phyloP scores from a whole-genome alignment of 2,888 invertebrate genomes.

The Chrysina gloriosa region DNA sequence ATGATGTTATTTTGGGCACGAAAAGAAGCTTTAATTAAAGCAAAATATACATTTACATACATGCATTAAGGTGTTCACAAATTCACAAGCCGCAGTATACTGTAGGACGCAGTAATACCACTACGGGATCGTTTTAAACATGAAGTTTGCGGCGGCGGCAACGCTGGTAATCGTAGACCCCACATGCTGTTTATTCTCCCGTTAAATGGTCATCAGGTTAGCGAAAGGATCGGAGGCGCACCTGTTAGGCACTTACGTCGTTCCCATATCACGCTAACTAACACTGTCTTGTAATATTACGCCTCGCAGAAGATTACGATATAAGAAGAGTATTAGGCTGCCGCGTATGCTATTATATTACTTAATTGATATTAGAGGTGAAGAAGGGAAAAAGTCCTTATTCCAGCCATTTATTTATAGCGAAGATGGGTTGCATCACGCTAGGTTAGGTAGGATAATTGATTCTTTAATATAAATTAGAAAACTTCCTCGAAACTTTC shows the following conservation, averaged over 20 bases:
- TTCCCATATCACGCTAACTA: conserved; percentile 52
- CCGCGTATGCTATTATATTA: conserved; percentile 36
- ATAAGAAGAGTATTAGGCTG: conserved; percentile 35
- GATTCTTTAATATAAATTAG: conserved; percentile 35
- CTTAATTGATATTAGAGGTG: conserved; percentile 35
- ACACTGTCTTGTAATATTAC: conserved; percentile 42
- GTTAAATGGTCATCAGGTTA: conserved; percentile 58
- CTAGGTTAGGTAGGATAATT: conserved; percentile 33
- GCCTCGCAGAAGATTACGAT: conserved; percentile 35
- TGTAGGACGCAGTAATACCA: background rate
- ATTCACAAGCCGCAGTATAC: background rate
- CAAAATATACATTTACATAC: too few relatives aligned
- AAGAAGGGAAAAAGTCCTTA: conserved; percentile 30
- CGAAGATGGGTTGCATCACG: conserved; percentile 25
- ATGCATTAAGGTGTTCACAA: background rate
- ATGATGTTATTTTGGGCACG: too few relatives aligned
- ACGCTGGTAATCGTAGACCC: conserved; percentile 54
- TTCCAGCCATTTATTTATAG: conserved; percentile 24
- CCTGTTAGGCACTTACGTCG: conserved; percentile 58
- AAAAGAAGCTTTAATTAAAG: too few relatives aligned
- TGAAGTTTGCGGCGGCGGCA: background rate
- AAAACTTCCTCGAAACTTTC: conserved; percentile 12
- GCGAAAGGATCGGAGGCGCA: conserved; percentile 56
- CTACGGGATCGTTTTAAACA: conserved; percentile 24
- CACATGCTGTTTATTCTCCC: conserved; percentile 58